Evolutionary conservation across 2,888 invertebrate species (phyloP), one percentile per base, ranked within the genome.

Genomic region (Alitta virens): DNA sequence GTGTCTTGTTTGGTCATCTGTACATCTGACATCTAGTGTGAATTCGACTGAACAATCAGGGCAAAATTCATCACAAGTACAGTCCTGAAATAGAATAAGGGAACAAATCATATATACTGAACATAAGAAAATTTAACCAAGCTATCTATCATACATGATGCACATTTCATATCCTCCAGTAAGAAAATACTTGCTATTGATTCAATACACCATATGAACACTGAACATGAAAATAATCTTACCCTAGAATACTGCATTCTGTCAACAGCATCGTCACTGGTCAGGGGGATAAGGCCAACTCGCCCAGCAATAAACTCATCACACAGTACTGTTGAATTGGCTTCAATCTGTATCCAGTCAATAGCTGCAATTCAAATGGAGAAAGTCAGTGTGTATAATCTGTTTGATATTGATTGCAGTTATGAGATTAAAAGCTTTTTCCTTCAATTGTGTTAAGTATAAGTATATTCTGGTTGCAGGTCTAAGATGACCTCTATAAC

Each of bases 291-390:
- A 53, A 99, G 87, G 2, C 99, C 99, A 74, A 99, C 92, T 63
- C 99, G 88, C 79, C 99, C 98, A 0, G 99, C 94, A 43, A 99
- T 86, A 81, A 99, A 99, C 84, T 99, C 99, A 78, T 99, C 99
- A 79, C 97, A 95, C 18, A 99, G 84, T 23, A 99, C 98, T 0
- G 97, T 95, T 0, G 98, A 97, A 83, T 99, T 99, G 0, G 94
- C 91, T 84, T 99, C 98, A 60, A 99, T 85, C 83, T 99, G 98
- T 7, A 99, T 94, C 99, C 98, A 99, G 84, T 99, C 99, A 65
- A 99, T 99, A 9, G 99, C 99, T 87, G 70, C 24, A 76, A 72
- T n/a, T n/a, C n/a, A n/a, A n/a, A n/a, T n/a, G n/a, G n/a, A n/a
- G n/a, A n/a, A n/a, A n/a, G n/a, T n/a, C n/a, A n/a, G n/a, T n/a